Conservation (phyloP, 1,140 invertebrate genomes). For the Chrysoperla carnea region DNA sequence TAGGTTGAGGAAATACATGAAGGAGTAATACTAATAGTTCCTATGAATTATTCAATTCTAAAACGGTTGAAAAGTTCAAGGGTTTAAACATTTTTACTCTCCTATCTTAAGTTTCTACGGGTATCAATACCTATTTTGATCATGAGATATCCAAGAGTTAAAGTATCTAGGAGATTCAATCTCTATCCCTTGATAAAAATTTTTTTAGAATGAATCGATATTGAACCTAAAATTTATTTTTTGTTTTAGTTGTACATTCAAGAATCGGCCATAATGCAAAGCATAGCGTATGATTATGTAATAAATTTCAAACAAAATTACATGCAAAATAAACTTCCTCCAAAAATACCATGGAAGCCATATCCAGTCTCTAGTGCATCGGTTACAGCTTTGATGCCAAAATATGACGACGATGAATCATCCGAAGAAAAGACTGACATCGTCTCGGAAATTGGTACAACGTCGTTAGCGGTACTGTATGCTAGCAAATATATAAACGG, state of each 20-base stretch:
- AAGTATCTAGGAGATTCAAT: too few relatives aligned
- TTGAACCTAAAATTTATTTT: slow-evolving; percentile 4
- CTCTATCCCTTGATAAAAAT: too few relatives aligned
- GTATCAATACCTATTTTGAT: too few relatives aligned
- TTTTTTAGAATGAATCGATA: too few relatives aligned
- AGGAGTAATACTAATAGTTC: too few relatives aligned
- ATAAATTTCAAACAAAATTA: slow-evolving; percentile 14
- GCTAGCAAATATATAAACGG: slow-evolving; percentile 53
- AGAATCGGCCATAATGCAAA: slow-evolving; percentile 32
- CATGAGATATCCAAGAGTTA: too few relatives aligned
- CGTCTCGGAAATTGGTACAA: slow-evolving; percentile 21
- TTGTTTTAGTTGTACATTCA: slow-evolving; percentile 51
- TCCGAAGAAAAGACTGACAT: slow-evolving; percentile 11
- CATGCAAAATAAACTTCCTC: slow-evolving; percentile 19
- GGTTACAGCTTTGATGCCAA: slow-evolving; percentile 14
- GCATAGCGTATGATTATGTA: slow-evolving; percentile 20
- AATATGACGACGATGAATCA: slow-evolving; percentile 21
- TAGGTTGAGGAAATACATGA: too few relatives aligned
- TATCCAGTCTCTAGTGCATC: slow-evolving; percentile 29
- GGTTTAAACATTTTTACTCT: too few relatives aligned
- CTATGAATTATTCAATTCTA: too few relatives aligned
- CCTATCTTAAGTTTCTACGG: too few relatives aligned
- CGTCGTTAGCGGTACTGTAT: slow-evolving; percentile 47
- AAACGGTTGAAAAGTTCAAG: too few relatives aligned
- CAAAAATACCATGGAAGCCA: slow-evolving; percentile 51